Percentiles rank a stretch among this genome's conserved stretches.
These are phyloP conservation scores for Mirounga angustirostris DNA, from an alignment of 2,113 vertebrate genomes.

Conservation along the genomic window DNA sequence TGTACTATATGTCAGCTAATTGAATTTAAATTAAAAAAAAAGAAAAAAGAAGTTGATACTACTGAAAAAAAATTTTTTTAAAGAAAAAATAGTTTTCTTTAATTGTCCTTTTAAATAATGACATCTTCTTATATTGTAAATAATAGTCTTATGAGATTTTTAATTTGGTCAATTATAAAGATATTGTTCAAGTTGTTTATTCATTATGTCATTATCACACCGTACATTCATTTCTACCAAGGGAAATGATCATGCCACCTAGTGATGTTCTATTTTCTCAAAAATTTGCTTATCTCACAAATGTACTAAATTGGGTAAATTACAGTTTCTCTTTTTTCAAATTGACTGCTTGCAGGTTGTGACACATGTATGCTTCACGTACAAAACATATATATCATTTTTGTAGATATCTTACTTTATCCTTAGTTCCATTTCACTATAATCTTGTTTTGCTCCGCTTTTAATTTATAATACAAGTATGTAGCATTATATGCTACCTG, in stretches of 20 bases:
- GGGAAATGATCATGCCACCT: not conserved
- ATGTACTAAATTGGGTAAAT: not conserved
- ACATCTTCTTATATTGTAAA: fast-evolving
- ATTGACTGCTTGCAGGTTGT: not conserved
- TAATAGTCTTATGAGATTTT: not conserved
- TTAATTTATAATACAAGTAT: not conserved
- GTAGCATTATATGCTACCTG: not conserved
- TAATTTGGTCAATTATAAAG: not conserved
- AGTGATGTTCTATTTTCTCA: not conserved
- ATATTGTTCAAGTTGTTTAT: not conserved
- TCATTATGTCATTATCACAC: not conserved
- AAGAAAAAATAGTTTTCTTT: not conserved
- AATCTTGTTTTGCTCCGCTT: not conserved
- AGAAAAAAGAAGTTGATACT: no score
- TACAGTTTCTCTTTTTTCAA: not conserved
- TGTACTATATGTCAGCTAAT: no score
- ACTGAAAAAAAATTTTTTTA: no score
- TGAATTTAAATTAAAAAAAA: no score
- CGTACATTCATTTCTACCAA: not conserved
- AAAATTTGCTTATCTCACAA: not conserved
- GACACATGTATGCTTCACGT: not conserved
- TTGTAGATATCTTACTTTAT: not conserved
- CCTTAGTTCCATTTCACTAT: not conserved
- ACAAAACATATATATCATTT: not conserved
- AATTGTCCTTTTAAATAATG: not conserved